A percentile compares a stretch with the other conserved stretches of the same genome.
Conservation (phyloP, 2,888 invertebrate species). For the Phortica okadai region DNA sequence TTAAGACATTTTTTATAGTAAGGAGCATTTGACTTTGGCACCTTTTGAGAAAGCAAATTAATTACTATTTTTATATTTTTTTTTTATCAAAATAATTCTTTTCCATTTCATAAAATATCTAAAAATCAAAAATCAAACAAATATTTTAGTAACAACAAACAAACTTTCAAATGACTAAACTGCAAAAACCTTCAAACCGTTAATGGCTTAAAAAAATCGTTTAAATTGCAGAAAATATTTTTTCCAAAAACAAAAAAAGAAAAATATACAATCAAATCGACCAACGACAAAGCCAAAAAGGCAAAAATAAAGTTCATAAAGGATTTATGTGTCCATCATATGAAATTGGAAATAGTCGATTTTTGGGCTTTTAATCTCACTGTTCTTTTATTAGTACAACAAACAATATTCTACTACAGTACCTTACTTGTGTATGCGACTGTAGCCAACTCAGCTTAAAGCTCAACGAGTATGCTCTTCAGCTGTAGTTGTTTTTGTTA, state of each 20-base stretch:
- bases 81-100: too few species aligned
- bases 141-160: background rate
- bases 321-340: background rate
- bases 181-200: background rate
- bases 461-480: background rate
- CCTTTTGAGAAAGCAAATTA: too few species aligned
- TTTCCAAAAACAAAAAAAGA: background rate
- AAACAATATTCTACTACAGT: background rate
- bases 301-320: background rate
- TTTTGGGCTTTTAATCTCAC: constrained; percentile 18
- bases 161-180: background rate
- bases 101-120: background rate
- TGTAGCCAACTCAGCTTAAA: background rate
- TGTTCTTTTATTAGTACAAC: background rate
- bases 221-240: background rate
- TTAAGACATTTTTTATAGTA: too few species aligned
- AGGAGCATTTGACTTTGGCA: too few species aligned
- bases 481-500: background rate
- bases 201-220: background rate
- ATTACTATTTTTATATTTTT: too few species aligned
- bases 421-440: background rate
- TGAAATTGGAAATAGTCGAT: background rate
- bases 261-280: background rate
- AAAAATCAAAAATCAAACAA: background rate
- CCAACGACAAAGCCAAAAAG: background rate